These are phyloP conservation scores for Dendrolimus pini DNA, from an alignment of 2,888 invertebrate genomes.

Conservation along the genomic window DNA sequence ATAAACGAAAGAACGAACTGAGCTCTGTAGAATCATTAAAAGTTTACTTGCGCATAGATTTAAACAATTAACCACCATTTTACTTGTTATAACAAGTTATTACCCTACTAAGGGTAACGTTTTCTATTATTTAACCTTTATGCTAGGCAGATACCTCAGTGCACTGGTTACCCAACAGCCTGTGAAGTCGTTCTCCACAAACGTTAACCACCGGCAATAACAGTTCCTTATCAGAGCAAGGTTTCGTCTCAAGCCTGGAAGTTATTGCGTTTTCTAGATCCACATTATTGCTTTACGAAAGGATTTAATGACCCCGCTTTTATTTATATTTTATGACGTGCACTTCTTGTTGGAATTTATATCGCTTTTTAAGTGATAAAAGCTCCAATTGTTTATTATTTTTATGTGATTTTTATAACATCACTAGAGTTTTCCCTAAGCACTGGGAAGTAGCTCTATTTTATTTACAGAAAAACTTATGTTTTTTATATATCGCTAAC, in stretches of 20 bases:
- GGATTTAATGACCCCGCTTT: neutral
- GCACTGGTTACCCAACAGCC: conserved; percentile 40
- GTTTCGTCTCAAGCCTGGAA: conserved; percentile 21
- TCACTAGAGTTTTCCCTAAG: too few relatives aligned
- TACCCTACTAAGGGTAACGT: neutral
- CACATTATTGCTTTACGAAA: conserved; percentile 14
- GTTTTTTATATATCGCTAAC: too few relatives aligned
- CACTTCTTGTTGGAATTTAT: conserved; percentile 1
- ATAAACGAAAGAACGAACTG: too few relatives aligned
- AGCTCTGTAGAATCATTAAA: too few relatives aligned
- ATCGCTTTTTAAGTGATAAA: neutral
- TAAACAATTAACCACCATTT: too few relatives aligned
- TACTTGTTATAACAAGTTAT: too few relatives aligned
- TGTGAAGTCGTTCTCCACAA: conserved; percentile 53
- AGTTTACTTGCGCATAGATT: too few relatives aligned
- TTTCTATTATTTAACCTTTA: neutral
- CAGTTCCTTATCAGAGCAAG: conserved; percentile 33
- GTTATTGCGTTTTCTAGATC: conserved; percentile 13
- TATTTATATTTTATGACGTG: neutral
- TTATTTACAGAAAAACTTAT: too few relatives aligned
- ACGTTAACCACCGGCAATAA: conserved; percentile 50
- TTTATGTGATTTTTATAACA: too few relatives aligned
- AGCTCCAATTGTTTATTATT: conserved; percentile 1
- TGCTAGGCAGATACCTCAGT: conserved; percentile 5
- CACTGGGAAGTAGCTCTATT: too few relatives aligned